Base-by-base conservation (phyloP, 2,113 vertebrate species). In the Misgurnus mizolepis region DNA sequence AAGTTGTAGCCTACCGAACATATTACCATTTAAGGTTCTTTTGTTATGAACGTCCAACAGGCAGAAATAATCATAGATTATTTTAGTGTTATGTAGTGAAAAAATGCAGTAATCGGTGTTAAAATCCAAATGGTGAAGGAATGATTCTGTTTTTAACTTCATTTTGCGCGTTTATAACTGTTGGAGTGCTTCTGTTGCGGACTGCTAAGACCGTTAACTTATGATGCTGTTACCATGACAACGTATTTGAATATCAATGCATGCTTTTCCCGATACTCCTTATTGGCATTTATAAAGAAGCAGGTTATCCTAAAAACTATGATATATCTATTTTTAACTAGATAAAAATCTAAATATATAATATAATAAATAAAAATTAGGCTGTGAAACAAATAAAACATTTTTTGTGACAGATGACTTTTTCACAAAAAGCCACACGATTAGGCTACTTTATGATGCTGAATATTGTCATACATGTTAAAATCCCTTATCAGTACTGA, bases 1-100 rank as follows among this genome's bases (percentile, higher is more conserved):
- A 53, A 11, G 9, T n/a, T 56, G 14, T 12, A 17, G 4, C 18
- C 7, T 14, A 58, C 7, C 7, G 1, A 58, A 7, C 17, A 12
- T 70, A 8, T 34, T 72, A 80, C 77, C 61, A 22, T 83, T 83
- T 15, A 84, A 27, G 6, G 40, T 73, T 12, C 73, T 67, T 39
- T 10, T 83, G 39, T 74, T 68, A 34, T 81, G 84, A 15, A 75
- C 78, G 41, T 80, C 73, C 68, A 83, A 55, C 22, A 77, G 27
- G 47, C 66, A 73, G n/a, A 85, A 85, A 77, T 83, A 83, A 14
- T 82, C 67, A 41, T 40, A 27, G 1, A 84, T 22, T 58, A 82
- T 77, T 75, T 84, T 81, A 34, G 66, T 12, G 15, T 76, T 86
- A 2, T 70, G 73, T 12, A 60, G 4, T 11, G 79, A 76, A 7